phyloP scores from a whole-genome alignment of 2,888 invertebrate species.

The Sipha maydis region DNA sequence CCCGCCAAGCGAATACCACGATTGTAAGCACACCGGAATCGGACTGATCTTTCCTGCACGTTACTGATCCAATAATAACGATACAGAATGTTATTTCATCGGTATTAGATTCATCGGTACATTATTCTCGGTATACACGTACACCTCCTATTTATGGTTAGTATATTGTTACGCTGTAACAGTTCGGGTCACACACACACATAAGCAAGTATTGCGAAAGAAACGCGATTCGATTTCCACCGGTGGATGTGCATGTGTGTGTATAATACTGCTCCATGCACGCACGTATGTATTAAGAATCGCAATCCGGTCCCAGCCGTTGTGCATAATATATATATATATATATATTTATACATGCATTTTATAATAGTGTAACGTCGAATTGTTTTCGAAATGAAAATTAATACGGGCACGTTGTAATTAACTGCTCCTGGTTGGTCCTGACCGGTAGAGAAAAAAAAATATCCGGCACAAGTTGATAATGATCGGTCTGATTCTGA shows the following conservation, averaged over 20 bases:
- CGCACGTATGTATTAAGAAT: background rate
- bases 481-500: constrained; percentile 48
- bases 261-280: background rate
- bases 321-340: background rate
- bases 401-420: constrained; percentile 11
- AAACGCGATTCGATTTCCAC: background rate
- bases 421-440: constrained; percentile 3
- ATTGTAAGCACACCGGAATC: too few relatives aligned
- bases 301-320: background rate
- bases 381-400: constrained; percentile 36
- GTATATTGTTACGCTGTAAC: background rate
- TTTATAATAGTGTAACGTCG: background rate
- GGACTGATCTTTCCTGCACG: too few relatives aligned
- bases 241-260: too few relatives aligned
- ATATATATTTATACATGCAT: too few relatives aligned
- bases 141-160: too few relatives aligned
- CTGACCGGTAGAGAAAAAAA: background rate
- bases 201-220: background rate
- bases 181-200: background rate
- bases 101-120: too few relatives aligned
- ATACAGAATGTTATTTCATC: too few relatives aligned
- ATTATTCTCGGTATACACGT: too few relatives aligned
- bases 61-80: too few relatives aligned
- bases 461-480: constrained; percentile 50
- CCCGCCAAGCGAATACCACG: too few relatives aligned